phyloP scores from a whole-genome alignment of 2,888 invertebrate species.

The Drosophila merina region DNA sequence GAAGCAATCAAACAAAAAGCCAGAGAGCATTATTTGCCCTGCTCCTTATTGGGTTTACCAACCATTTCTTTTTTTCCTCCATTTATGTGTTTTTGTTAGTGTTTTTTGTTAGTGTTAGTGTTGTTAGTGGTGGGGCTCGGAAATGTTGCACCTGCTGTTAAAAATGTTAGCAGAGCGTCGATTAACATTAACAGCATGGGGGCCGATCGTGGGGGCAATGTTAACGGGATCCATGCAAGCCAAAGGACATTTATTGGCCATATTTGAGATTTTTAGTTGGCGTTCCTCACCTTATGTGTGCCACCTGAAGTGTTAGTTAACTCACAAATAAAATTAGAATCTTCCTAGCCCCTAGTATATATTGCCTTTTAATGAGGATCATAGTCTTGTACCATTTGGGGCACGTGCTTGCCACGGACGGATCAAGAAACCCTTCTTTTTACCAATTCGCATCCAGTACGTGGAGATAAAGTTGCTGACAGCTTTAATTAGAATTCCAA shows the following conservation, averaged over 20 bases:
- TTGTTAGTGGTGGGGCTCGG: slow-evolving; percentile 24
- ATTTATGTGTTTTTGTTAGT: slow-evolving; percentile 21
- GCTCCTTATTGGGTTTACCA: slow-evolving; percentile 71
- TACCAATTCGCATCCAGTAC: slow-evolving; percentile 27
- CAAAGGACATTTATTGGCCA: slow-evolving; percentile 16
- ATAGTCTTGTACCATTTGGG: slow-evolving; percentile 20
- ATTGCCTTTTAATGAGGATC: slow-evolving; percentile 48
- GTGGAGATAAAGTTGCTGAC: slow-evolving; percentile 65
- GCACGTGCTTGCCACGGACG: slow-evolving; percentile 65
- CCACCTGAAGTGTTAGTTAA: no score
- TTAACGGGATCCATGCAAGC: slow-evolving; percentile 30
- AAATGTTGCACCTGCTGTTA: slow-evolving; percentile 67
- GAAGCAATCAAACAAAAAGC: slow-evolving; percentile 64
- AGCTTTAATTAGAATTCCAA: slow-evolving; percentile 75
- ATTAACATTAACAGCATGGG: slow-evolving; percentile 61
- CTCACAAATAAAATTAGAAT: no score
- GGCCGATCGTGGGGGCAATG: slow-evolving; percentile 36
- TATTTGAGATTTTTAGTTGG: slow-evolving; percentile 3
- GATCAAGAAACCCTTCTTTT: slow-evolving; percentile 34
- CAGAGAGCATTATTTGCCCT: slow-evolving; percentile 70
- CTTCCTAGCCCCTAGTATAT: neutral
- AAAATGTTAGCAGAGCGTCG: slow-evolving; percentile 36
- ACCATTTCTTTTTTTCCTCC: slow-evolving; percentile 25
- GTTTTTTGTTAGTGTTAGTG: no score
- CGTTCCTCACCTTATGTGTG: neutral